Evolutionary conservation across 1,140 invertebrate genomes (phyloP), one percentile per base, ranked within the genome.

Genomic region (Aporrectodea caliginosa): DNA sequence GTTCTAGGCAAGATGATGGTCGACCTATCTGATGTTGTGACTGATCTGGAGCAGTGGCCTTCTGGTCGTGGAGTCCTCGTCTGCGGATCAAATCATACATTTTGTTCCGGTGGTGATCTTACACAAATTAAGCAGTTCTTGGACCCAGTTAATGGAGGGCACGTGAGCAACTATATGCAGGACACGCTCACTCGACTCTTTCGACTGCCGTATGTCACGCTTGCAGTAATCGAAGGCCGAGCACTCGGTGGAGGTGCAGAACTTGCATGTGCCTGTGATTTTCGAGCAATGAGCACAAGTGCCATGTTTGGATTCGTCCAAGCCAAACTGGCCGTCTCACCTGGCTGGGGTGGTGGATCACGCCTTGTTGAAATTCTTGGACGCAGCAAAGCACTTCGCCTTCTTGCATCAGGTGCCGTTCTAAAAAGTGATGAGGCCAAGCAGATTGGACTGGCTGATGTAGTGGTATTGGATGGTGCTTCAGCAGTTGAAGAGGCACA

Each of bases 191-290:
- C 84, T 27, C 84, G 88, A 27, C 84, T 92, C 0, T 85, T 87
- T 43, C 84, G 84, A 0, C 83, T 92, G 32, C 90, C 91, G 0
- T 73, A 92, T n/a, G 88, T 89, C 14, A 87, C 88, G 35, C 88
- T 92, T 14, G 90, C 89, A 58, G 80, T 91, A 12, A 84, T 92
- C 29, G 82, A 91, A 80, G 91, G 91, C 27, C 84, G 77, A 76
- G 90, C 91, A 0, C 78, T 92, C 0, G 91, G 91, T n/a, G 91
- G 91, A 27, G 91, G 91, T n/a, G 90, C 91, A 1, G 91, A 92
- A 85, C 79, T 92, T 1, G 82, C 89, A 0, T 87, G 89, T 2
- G 86, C 88, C 16, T 91, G 90, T 84, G 91, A 92, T 83, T 91
- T 90, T 79, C 85, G 91, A 2, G 75, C 91, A 2, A 87, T 90